Evolutionary conservation across 2,888 invertebrate species (phyloP), one percentile per base, ranked within the genome.

Genomic region (Lycaena phlaeas): DNA sequence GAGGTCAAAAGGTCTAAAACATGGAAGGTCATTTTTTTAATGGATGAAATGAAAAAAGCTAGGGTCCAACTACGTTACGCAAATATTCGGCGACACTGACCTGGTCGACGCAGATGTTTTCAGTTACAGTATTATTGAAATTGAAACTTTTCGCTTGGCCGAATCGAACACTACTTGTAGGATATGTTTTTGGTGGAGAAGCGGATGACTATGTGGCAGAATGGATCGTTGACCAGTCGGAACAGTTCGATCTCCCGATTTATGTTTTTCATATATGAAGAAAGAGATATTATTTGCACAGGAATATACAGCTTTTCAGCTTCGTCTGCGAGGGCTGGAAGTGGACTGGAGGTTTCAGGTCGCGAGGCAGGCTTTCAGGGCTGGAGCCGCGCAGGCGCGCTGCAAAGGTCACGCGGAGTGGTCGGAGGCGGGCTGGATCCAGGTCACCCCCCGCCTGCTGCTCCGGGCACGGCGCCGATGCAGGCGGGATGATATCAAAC

Each of bases 141-240:
- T n/a, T n/a, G n/a, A n/a, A n/a, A n/a, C n/a, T n/a, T n/a, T n/a
- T n/a, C n/a, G n/a, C n/a, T n/a, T n/a, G n/a, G n/a, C n/a, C n/a
- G n/a, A n/a, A 6, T 22, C 46, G 26, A 56, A 41, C 74, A 78
- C 82, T 82, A 82, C 56, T 77, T 84, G 46, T 82, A 82, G 1
- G 78, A 75, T 46, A 84, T 82, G 57, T 81, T 82, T 66, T 84
- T 81, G 0, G 81, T 81, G 14, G 82, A 82, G 49, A 84, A 79
- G 59, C 73, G 64, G 41, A 81, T 81, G 4, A 78, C 49, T 56
- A 78, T 74, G 38, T 79, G 75, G 25, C 70, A 59, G 36, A 66
- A 50, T 17, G 72, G 72, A 28, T 75, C 72, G 56, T 64, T 69
- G 41, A 68, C 65, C 47, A 65, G 68, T 51, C 60, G 62, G 46